A percentile compares a stretch with the other conserved stretches of the same genome.
These are phyloP conservation scores for Oxyruncus cristatus DNA, from an alignment of 2,113 vertebrate genomes.

Conservation along the genomic window DNA sequence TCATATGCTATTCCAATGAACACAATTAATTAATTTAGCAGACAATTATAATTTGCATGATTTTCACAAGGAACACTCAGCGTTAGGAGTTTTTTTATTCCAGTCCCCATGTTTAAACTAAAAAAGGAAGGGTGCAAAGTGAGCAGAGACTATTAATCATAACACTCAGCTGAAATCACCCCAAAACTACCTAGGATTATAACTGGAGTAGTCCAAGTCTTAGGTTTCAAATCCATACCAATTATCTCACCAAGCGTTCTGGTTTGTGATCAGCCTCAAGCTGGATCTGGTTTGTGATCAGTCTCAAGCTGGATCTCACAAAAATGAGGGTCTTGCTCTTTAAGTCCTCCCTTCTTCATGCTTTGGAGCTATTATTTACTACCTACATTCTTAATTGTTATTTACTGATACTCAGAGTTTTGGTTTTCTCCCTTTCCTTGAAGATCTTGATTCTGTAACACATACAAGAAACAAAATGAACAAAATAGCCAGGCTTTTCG, in stretches of 20 bases:
- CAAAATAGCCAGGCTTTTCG: background rate
- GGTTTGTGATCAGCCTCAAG: background rate
- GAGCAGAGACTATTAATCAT: background rate
- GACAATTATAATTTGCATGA: conserved; percentile 24
- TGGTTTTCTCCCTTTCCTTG: background rate
- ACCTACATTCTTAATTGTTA: background rate
- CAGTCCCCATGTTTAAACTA: background rate
- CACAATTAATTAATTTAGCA: conserved; percentile 30
- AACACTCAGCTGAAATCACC: background rate
- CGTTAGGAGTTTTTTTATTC: background rate
- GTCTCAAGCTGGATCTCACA: background rate
- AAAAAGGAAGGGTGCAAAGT: background rate
- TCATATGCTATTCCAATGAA: conserved; percentile 25
- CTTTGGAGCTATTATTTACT: background rate
- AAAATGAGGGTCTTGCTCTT: background rate
- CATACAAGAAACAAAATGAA: background rate
- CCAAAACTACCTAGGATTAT: background rate
- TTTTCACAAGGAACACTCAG: background rate
- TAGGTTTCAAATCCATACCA: background rate
- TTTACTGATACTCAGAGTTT: background rate
- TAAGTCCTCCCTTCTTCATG: background rate
- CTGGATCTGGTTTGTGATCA: background rate
- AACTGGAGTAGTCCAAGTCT: background rate
- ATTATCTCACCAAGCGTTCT: background rate
- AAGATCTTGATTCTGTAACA: background rate